These are phyloP conservation scores for Stomatorhinus ivindoensis DNA, from an alignment of 2,113 vertebrate species.

Conservation along the genomic window DNA sequence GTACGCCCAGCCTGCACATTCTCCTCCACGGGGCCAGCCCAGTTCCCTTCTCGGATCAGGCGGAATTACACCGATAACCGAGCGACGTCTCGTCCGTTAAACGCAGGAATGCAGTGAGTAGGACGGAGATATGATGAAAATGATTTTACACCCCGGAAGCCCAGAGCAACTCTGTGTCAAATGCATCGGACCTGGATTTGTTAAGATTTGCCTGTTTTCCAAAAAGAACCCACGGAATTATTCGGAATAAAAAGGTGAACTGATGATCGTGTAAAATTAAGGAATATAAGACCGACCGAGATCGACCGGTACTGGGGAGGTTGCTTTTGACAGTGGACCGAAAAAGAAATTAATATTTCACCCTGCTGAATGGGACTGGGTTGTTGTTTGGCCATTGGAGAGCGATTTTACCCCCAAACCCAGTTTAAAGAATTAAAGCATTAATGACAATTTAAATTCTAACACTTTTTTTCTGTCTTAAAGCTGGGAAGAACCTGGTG, in stretches of 20 bases:
- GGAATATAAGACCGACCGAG: neutral
- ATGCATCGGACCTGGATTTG: constrained; percentile 14
- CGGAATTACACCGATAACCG: neutral
- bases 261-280: neutral
- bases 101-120: constrained; percentile 9
- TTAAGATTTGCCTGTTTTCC: neutral
- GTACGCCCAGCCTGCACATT: constrained; percentile 33
- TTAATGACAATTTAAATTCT: neutral
- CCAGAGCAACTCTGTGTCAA: constrained; percentile 1
- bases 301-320: constrained; percentile 1
- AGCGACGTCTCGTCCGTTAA: constrained; percentile 3
- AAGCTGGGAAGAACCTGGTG: neutral
- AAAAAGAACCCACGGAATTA: neutral
- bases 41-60: neutral
- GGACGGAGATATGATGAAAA: constrained; percentile 18
- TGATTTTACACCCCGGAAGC: constrained; percentile 12
- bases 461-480: neutral
- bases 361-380: constrained; percentile 3
- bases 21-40: neutral
- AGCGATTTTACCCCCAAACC: neutral
- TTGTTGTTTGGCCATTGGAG: neutral
- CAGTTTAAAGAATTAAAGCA: neutral
- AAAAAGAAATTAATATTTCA: neutral
- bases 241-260: constrained; percentile 5
- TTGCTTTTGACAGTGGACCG: neutral